A percentile compares a stretch with the other conserved stretches of the same genome.
Conservation (phyloP, 1,140 invertebrate genomes). For the Steinernema feltiae region DNA sequence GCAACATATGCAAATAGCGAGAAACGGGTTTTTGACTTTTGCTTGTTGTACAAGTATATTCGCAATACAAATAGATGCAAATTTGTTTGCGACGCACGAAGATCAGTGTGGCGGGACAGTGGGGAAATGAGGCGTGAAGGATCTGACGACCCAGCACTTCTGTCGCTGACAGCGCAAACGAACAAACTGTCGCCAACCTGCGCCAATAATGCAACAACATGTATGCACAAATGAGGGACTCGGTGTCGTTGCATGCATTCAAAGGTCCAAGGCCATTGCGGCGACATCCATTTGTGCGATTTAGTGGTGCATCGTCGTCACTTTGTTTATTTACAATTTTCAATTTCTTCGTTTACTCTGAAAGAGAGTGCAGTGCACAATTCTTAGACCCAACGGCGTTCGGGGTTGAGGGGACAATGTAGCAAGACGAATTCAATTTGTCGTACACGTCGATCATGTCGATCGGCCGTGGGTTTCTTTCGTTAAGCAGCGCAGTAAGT, state of each 20-base stretch:
- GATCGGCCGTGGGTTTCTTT: neutral
- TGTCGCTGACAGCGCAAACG: neutral
- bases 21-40: neutral
- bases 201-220: constrained; percentile 12
- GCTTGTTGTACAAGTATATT: neutral
- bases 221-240: constrained; percentile 2
- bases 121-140: constrained; percentile 10
- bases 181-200: constrained; percentile 9
- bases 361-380: neutral
- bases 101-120: constrained; percentile 11
- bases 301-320: neutral
- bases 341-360: neutral
- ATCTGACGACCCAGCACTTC: neutral
- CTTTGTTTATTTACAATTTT: neutral
- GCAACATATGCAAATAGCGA: neutral
- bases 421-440: neutral
- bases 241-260: neutral
- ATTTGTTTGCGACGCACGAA: constrained; percentile 5
- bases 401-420: neutral
- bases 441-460: constrained; percentile 2
- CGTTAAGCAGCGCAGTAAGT: neutral
- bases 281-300: neutral
- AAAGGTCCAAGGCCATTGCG: neutral
- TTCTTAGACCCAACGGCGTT: neutral
- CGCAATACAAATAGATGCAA: neutral